phyloP scores from a whole-genome alignment of 2,113 vertebrate genomes.

The Pagrus major region DNA sequence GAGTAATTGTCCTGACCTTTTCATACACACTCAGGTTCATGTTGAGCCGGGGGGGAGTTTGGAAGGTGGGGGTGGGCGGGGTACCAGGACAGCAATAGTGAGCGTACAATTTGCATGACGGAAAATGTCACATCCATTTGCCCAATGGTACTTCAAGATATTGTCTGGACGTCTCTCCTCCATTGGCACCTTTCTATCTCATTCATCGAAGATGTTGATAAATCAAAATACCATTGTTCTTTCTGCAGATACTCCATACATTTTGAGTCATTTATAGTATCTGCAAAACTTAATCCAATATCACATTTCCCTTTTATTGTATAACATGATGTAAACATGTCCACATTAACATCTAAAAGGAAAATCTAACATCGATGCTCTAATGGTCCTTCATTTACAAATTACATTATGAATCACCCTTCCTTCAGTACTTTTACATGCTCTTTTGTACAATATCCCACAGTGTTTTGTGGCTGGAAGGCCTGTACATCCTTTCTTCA shows the following conservation, averaged over 20 bases:
- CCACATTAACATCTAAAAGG: background rate
- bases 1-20: conserved; percentile 61
- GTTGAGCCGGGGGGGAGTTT: background rate
- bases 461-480: background rate
- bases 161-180: background rate
- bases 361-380: background rate
- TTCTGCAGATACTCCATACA: background rate
- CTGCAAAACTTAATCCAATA: background rate
- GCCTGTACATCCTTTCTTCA: background rate
- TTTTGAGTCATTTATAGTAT: background rate
- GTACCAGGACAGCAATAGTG: background rate
- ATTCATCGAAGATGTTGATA: background rate
- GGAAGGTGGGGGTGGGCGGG: background rate
- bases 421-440: background rate
- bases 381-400: background rate
- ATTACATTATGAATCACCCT: background rate
- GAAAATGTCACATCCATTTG: conserved; percentile 50
- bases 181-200: background rate
- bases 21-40: conserved; percentile 40
- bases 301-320: background rate
- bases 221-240: background rate
- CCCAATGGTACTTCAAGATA: background rate
- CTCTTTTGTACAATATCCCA: background rate
- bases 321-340: background rate
- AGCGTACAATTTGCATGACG: conserved; percentile 15